Base-by-base conservation (phyloP, 1,140 invertebrate genomes). In the Yoshiicerus persimilis region DNA sequence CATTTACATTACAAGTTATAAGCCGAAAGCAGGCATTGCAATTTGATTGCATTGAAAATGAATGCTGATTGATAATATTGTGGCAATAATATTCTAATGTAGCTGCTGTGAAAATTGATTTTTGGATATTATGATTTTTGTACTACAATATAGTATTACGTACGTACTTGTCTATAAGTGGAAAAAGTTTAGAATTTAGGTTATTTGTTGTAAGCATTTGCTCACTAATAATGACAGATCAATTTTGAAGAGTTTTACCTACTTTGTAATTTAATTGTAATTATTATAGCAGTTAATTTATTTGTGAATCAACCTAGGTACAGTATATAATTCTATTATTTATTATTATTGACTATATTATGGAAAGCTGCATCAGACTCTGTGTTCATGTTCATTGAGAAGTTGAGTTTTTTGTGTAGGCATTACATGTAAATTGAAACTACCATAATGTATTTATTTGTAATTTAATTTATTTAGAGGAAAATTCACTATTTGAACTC, bases 331-430 rank as follows among this genome's bases (percentile, higher is more conserved):
- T 11, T 70, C 25, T 70, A 70, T 27, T 70, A 25, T 70, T 70
- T 66, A 66, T 27, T 66, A 8, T 27, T 70, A 64, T 25, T 64
- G 13, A 70, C 27, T n/a, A n/a, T n/a, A 38, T 34, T 36, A 80
- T 36, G 30, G 75, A 36, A 80, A 80, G 75, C 32, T 34, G 32
- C 75, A 80, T n/a, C 75, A 38, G 75, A 80, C 75, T 80, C 75
- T 80, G 75, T 80, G 75, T 80, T 80, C 75, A 80, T 80, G 75
- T 80, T 80, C 75, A 80, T 80, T 80, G 30, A 36, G 75, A 80
- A 80, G 32, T 77, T 77, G 27, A 80, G 32, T 36, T 80, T 13
- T 20, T 77, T 80, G 32, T 80, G 30, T 80, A 36, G 20, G 4
- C 25, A 9, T 4, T 66, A 23, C 20, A 16, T 80, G 16, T 0